phyloP scores from a whole-genome alignment of 2,888 invertebrate species.

The Hymenopus coronatus region DNA sequence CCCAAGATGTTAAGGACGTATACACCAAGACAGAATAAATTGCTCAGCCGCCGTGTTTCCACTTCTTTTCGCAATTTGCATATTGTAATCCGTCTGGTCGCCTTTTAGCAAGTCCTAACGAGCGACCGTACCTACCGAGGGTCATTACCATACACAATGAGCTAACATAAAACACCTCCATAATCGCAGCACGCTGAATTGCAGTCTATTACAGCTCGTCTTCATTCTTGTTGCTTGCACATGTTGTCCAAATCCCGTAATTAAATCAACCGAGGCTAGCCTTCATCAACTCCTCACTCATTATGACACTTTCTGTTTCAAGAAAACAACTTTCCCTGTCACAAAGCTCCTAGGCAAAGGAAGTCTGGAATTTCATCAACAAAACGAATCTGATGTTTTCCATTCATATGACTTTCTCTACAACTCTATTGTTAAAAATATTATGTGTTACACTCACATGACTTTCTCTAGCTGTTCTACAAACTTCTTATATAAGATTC shows the following conservation, averaged over 20 bases:
- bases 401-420: too few species aligned
- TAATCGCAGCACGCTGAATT: neutral
- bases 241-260: neutral
- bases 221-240: neutral
- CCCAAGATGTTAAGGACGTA: too few species aligned
- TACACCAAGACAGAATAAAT: neutral
- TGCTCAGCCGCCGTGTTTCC: neutral
- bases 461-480: too few species aligned
- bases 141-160: neutral
- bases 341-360: too few species aligned
- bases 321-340: too few species aligned
- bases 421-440: too few species aligned
- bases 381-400: too few species aligned
- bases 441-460: too few species aligned
- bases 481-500: too few species aligned
- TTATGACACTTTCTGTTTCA: too few species aligned
- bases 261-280: neutral
- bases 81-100: neutral
- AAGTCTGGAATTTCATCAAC: too few species aligned
- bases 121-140: neutral
- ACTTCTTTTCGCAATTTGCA: neutral
- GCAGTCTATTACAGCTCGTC: neutral
- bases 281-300: too few species aligned
- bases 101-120: neutral
- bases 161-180: neutral